Percentiles rank a stretch among this genome's conserved stretches.
Evolutionary conservation across 2,888 invertebrate genomes (phyloP).

Genomic region (Mycalesis mineus): DNA sequence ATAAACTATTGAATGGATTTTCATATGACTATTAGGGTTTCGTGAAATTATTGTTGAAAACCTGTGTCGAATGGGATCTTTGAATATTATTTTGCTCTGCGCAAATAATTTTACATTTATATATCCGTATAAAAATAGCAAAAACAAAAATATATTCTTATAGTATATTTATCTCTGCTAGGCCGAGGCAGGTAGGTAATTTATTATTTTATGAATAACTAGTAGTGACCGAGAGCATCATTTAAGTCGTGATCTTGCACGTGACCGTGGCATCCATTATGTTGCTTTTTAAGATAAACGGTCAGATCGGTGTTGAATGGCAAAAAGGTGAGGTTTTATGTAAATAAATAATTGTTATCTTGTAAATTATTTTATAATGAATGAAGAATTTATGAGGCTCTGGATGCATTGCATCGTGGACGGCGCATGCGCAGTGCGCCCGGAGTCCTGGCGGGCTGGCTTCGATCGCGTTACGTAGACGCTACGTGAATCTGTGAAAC

Average conservation of each 20-base stretch:
- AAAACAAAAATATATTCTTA: no score
- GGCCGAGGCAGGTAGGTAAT: no score
- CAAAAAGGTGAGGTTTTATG: constrained; percentile 1
- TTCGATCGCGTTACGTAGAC: constrained; percentile 72
- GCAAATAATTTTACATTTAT: no score
- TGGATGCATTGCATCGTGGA: constrained; percentile 42
- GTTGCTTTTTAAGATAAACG: neutral
- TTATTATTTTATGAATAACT: no score
- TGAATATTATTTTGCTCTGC: no score
- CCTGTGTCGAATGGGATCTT: no score
- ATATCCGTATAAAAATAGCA: no score
- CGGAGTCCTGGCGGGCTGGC: constrained; percentile 34
- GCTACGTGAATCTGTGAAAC: constrained; percentile 61
- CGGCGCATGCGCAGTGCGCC: constrained; percentile 45
- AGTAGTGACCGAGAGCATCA: neutral
- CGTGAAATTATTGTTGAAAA: no score
- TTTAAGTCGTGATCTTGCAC: neutral
- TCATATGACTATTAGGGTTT: no score
- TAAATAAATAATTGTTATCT: constrained; percentile 18
- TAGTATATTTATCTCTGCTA: no score
- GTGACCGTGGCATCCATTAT: constrained; percentile 2
- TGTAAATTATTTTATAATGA: constrained; percentile 41
- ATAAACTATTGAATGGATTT: no score
- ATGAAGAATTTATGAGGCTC: constrained; percentile 42
- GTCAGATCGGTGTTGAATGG: constrained; percentile 1